Evolutionary conservation across 2,113 vertebrate species (phyloP), one percentile per base, ranked within the genome.

Genomic region (Syngnathus floridae): DNA sequence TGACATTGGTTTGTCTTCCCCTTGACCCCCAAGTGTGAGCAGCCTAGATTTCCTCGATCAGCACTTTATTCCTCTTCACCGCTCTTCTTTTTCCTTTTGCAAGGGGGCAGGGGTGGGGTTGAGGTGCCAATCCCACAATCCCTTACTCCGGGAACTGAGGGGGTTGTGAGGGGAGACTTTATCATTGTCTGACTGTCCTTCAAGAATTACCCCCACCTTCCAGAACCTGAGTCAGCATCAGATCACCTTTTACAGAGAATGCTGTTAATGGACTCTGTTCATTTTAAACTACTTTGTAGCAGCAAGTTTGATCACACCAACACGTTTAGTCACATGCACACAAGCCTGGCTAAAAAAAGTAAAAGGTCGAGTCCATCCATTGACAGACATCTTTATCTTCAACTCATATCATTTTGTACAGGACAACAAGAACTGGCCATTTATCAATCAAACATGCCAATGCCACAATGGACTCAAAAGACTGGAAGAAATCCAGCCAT

Each of bases 221-320:
- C 60, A 59, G 56, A 74, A 68, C 73, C 71, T 74, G 69, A 84
- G 78, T 87, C 83, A 88, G 82, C 82, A 77, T 12, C 4, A 1
- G 52, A 75, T 79, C 73, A 72, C 69, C 63, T 73, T 77, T 72
- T 65, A 60, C n/a, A 61, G 54, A 69, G 36, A 66, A 58, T 56
- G 52, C 67, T 70, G 67, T 79, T 84, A 78, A 86, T 85, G 85
- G 77, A 76, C 66, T 67, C 37, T 31, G 36, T 73, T 86, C 62
- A 82, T 82, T 82, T 80, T 51, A 55, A 64, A 81, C 46, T 67
- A 56, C 73, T 82, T 70, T 43, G 55, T 62, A 36, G 54, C 62
- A 51, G 70, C 62, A 43, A 70, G 19, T 26, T 64, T 31, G n/a
- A 66, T 67, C 4, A 59, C 35, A 7, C 13, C 49, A 31, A 61